A percentile compares a stretch with the other conserved stretches of the same genome.
phyloP scores from a whole-genome alignment of 2,888 invertebrate genomes.

The Trissolcus japonicus region DNA sequence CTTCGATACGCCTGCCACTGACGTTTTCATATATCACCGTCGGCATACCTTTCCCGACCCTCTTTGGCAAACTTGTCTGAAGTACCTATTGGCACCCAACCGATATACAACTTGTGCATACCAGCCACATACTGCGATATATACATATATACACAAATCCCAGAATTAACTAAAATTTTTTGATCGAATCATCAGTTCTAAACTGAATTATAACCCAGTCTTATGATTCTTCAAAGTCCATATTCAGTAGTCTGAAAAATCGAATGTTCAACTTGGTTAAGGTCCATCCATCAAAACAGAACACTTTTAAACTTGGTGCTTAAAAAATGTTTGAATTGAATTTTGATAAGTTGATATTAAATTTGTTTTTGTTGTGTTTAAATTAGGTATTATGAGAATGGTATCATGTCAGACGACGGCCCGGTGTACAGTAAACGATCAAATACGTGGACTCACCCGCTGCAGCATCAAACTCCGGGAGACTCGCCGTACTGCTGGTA shows the following conservation, averaged over 20 bases:
- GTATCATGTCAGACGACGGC: constrained; percentile 66
- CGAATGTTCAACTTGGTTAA: no score
- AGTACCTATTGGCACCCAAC: constrained; percentile 69
- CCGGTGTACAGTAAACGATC: constrained; percentile 69
- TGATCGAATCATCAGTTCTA: neutral
- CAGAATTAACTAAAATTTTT: neutral
- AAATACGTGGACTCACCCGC: constrained; percentile 66
- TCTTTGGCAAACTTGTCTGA: constrained; percentile 66
- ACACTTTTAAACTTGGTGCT: no score
- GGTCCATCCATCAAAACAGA: no score
- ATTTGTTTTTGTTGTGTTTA: neutral
- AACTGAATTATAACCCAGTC: neutral
- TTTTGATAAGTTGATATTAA: no score
- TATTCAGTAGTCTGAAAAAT: no score
- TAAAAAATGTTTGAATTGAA: no score
- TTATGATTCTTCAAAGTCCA: no score
- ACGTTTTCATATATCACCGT: constrained; percentile 74
- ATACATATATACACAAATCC: no score
- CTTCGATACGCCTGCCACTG: constrained; percentile 74
- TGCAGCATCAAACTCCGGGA: constrained; percentile 61
- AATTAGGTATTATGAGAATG: constrained; percentile 71
- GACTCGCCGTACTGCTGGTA: constrained; percentile 71
- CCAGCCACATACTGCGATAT: constrained; percentile 13
- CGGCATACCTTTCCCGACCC: constrained; percentile 58
- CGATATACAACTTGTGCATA: constrained; percentile 61